phyloP scores from a whole-genome alignment of 2,888 invertebrate genomes.

The Tetramorium bicarinatum region DNA sequence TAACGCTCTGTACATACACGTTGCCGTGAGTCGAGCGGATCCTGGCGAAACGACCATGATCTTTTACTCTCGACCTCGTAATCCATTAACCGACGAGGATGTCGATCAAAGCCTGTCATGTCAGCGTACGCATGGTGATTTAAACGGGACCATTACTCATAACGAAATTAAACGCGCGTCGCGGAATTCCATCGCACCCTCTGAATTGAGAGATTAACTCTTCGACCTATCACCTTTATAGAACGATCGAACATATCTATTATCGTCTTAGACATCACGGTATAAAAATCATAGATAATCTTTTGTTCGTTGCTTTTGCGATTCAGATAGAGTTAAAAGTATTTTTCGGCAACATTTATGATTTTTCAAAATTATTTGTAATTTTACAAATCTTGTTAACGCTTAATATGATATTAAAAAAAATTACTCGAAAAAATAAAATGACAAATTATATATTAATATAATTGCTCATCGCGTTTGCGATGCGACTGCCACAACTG shows the following conservation, averaged over 20 bases:
- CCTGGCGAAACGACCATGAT: background rate
- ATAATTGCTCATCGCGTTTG: background rate
- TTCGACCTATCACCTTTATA: background rate
- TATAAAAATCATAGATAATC: background rate
- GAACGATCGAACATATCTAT: constrained; percentile 21
- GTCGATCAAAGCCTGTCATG: background rate
- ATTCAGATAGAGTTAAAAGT: background rate
- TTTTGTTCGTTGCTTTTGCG: background rate
- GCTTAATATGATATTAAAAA: background rate
- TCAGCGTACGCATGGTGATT: background rate
- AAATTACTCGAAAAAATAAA: background rate
- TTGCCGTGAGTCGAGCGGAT: constrained; percentile 51
- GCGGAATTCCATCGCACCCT: background rate
- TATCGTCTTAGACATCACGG: background rate
- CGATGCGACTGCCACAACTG: background rate
- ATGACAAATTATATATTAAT: background rate
- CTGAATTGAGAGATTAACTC: background rate
- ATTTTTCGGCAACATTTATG: background rate
- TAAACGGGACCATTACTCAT: constrained; percentile 36
- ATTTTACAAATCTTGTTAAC: background rate
- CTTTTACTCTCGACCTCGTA: background rate
- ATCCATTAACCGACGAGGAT: background rate
- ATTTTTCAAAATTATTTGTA: constrained; percentile 12
- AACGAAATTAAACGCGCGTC: background rate
- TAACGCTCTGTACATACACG: constrained; percentile 42